Evolutionary conservation across 92 coral and sea anemone species (phyloP), one percentile per base, ranked within the genome.

Genomic region (Plumapathes pennacea): DNA sequence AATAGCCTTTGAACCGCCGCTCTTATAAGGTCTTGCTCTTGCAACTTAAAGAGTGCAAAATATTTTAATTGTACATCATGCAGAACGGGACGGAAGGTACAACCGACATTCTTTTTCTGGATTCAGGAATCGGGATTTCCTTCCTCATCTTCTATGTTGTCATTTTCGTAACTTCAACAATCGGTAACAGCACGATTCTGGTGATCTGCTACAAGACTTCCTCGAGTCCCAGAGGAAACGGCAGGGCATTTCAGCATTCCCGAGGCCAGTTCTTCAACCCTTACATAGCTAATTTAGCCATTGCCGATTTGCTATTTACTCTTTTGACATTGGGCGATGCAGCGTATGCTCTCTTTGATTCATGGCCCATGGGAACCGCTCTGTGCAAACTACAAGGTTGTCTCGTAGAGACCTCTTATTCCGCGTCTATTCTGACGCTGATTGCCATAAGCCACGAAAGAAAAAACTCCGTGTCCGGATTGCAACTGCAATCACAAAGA

Each of bases 381-480:
- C 36, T 85, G 32, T 83, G 95, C 59, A 87, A 62, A 40, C 29
- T 61, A 4, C 89, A 82, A 18, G 95, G 95, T 2, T 86, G 76
- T 56, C 58, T 76, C n/a, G 57, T 82, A 2, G 95, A 90, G 64
- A 47, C 80, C 38, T 86, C 90, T 29, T 78, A 90, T 49, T 72
- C 85, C 2, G 96, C 81, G 3, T 71, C 91, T 9, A 80, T 88
- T 32, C 41, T 86, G 30, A 90, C 97, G 2, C 62, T 90, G 2
- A 66, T 85, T 0, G 80, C 96, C 0, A 87, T 91, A 14, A 82
- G 95, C 67, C 78, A 80, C 11, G 89, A 87, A 50, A 53, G 86
- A 24, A 32, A 67, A 11, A 71, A 64, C 19, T 60, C 89, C 2
- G 68, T 75, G 5, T 54, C 89, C 8, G 70, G 58, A 21, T 19